These are phyloP conservation scores for Caenorhabditis doughertyi DNA, from an alignment of 2,888 invertebrate species.

Conservation along the genomic window DNA sequence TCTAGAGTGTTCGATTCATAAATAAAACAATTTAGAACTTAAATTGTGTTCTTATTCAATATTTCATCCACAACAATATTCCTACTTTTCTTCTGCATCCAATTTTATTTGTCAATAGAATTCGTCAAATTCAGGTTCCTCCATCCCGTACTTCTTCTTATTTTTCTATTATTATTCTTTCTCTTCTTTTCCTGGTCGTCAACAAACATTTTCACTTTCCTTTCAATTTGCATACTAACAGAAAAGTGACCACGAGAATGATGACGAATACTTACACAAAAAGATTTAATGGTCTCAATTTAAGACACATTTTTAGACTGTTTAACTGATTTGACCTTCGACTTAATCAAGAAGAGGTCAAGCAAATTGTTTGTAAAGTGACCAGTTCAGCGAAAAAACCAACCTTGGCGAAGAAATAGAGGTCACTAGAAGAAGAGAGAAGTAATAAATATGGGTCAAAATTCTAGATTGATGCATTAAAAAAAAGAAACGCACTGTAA, in stretches of 20 bases:
- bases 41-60: background rate
- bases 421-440: slow-evolving; percentile 2
- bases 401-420: background rate
- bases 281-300: background rate
- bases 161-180: slow-evolving; percentile 13
- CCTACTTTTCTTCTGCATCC: slow-evolving; percentile 2
- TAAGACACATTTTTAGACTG: background rate
- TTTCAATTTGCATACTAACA: slow-evolving; percentile 52
- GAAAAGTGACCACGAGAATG: slow-evolving; percentile 29
- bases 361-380: slow-evolving; percentile 39
- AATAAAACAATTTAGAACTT: too few relatives aligned
- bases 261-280: slow-evolving; percentile 34
- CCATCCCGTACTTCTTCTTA: background rate
- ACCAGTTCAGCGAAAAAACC: slow-evolving; percentile 37
- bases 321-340: slow-evolving; percentile 31
- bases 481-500: background rate
- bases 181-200: slow-evolving; percentile 8
- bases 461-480: background rate
- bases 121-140: slow-evolving; percentile 59
- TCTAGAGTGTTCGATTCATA: too few relatives aligned
- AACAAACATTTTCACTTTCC: slow-evolving; percentile 39
- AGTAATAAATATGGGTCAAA: slow-evolving; percentile 19
- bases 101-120: slow-evolving; percentile 44
- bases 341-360: slow-evolving; percentile 13
- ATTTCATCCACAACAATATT: background rate